Conservation (phyloP, 2,113 vertebrate species). For the Rousettus leschenaultii region DNA sequence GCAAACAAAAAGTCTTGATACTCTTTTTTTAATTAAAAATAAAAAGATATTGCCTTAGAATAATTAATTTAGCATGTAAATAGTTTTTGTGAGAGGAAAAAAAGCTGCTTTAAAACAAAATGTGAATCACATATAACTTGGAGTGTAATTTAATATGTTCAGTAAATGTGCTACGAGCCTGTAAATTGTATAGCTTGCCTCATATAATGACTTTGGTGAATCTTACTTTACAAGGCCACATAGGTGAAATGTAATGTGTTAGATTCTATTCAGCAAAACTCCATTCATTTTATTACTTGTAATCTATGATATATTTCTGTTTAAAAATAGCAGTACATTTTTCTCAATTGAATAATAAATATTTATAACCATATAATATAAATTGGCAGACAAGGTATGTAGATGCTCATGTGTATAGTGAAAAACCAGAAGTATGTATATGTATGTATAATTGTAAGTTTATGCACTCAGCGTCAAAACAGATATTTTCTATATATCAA, state of each 20-base stretch:
- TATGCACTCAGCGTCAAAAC: neutral
- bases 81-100: neutral
- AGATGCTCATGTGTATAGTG: neutral
- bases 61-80: neutral
- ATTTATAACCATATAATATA: neutral
- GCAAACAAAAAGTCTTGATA: neutral
- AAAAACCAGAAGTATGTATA: neutral
- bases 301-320: neutral
- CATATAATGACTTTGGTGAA: neutral
- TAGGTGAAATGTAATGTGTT: neutral
- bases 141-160: constrained; percentile 16
- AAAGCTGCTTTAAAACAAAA: neutral
- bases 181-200: neutral
- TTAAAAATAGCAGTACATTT: neutral
- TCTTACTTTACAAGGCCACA: neutral
- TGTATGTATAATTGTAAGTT: neutral
- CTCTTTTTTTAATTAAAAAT: neutral
- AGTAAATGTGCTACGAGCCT: neutral
- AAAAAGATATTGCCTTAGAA: neutral
- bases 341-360: neutral
- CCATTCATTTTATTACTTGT: neutral
- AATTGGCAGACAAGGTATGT: neutral
- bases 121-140: neutral
- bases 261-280: neutral
- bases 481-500: neutral